Percentiles rank a stretch among this genome's conserved stretches.
These are phyloP conservation scores for Macaca nemestrina DNA, from an alignment of 2,113 vertebrate species.

Conservation along the genomic window DNA sequence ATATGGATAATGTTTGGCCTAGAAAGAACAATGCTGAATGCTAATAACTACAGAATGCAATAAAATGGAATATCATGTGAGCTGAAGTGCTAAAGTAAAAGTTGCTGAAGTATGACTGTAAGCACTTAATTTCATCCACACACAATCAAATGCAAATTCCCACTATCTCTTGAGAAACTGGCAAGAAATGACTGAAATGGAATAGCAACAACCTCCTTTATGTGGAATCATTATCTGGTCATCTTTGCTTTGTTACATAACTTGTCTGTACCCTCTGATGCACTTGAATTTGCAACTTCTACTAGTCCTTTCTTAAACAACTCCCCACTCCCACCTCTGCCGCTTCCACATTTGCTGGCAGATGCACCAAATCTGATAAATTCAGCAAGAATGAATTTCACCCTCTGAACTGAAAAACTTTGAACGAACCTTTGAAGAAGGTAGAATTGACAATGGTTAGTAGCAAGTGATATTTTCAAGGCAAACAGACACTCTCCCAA, in stretches of 20 bases:
- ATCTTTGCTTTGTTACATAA: not conserved
- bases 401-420: not conserved
- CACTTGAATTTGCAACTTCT: not conserved
- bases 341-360: not conserved
- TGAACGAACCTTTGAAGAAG: not conserved
- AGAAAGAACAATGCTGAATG: conserved; percentile 77
- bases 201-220: not conserved
- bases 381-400: not conserved
- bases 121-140: conserved; percentile 62
- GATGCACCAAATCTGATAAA: not conserved
- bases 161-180: conserved; percentile 44
- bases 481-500: not conserved
- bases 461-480: not conserved
- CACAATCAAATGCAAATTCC: conserved; percentile 45
- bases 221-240: not conserved
- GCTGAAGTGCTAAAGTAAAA: conserved; percentile 75
- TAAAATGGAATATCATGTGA: conserved; percentile 82
- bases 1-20: conserved; percentile 85
- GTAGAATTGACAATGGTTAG: not conserved
- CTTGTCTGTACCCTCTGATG: not conserved
- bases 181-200: not conserved
- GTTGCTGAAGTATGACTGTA: conserved; percentile 62
- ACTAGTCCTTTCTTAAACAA: not conserved
- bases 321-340: no score
- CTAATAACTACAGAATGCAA: conserved; percentile 83